Evolutionary conservation across 2,113 vertebrate genomes (phyloP), one percentile per base, ranked within the genome.

Genomic region (Gila orcuttii): DNA sequence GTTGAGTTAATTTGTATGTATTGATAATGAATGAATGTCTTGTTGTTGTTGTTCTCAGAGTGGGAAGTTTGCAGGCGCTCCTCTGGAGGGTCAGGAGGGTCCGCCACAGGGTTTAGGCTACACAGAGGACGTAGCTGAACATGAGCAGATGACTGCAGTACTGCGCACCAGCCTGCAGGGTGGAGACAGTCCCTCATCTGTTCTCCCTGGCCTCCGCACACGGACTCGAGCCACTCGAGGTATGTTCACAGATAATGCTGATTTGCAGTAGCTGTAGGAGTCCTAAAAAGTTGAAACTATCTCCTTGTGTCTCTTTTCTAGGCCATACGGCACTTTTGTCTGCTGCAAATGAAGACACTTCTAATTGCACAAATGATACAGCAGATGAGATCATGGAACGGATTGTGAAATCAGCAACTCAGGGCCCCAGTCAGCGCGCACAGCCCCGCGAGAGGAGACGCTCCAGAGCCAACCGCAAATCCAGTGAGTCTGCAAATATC

Each of bases 341-440:
- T 0, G 83, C 96, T 84, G 93, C 94, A 80, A 95, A 88, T 0
- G 96, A 97, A 0, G 97, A 99, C 84, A 94, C 95, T 0, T 93
- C 96, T 0, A 96, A 94, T 0, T 95, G 96, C 85, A 95, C 96
- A 0, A 97, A 97, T 2, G 97, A 98, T 0, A 95, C 97, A 0
- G 97, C 98, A 0, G 98, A 99, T 86, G 98, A 99, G 93, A 99
- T 99, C 93, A 99, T 99, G 98, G 98, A 99, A 92, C 96, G 96
- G 84, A 99, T 99, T 0, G 98, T 99, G 3, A 96, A 98, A 91
- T 99, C 98, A 0, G 98, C 98, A 91, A 99, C 97, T 85, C 98
- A 99, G 95, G 96, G 96, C 91, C 97, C 97, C 91, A 95, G 96
- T 89, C 97, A 96, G 91, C 93, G 97, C 90, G 93, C 94, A 0